phyloP scores from a whole-genome alignment of 2,888 invertebrate species.

The Ryuthela nishihirai region DNA sequence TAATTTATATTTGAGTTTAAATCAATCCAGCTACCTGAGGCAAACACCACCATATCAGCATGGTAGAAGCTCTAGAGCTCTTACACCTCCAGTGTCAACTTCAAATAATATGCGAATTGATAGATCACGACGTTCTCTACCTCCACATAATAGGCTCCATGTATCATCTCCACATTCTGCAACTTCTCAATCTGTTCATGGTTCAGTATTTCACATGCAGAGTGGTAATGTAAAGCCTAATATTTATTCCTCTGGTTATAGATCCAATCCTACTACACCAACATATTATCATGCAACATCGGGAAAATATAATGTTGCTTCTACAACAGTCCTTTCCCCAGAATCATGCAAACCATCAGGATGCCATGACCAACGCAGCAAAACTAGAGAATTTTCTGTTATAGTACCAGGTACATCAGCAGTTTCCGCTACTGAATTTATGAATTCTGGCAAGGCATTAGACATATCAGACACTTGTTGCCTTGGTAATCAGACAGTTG shows the following conservation, averaged over 20 bases:
- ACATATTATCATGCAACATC: conserved; percentile 15
- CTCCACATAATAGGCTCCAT: conserved; percentile 28
- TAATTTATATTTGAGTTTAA: conserved; percentile 24
- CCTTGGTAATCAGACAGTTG: conserved; percentile 33
- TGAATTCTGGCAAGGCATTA: conserved; percentile 9
- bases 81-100: conserved; percentile 30
- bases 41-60: conserved; percentile 16
- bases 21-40: conserved; percentile 40
- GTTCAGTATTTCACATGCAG: background rate
- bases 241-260: conserved; percentile 8
- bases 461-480: conserved; percentile 33
- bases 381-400: conserved; percentile 3
- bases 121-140: conserved; percentile 32
- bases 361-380: conserved; percentile 4
- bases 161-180: conserved; percentile 24
- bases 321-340: background rate
- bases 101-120: too few species aligned
- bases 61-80: conserved; percentile 18
- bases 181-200: conserved; percentile 21
- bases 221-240: conserved; percentile 8
- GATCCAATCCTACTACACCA: conserved; percentile 4
- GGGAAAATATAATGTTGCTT: conserved; percentile 10
- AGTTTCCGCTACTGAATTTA: conserved; percentile 13
- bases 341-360: conserved; percentile 14
- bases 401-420: too few species aligned